phyloP scores from a whole-genome alignment of 2,888 invertebrate species.

The Tuberolachnus salignus region DNA sequence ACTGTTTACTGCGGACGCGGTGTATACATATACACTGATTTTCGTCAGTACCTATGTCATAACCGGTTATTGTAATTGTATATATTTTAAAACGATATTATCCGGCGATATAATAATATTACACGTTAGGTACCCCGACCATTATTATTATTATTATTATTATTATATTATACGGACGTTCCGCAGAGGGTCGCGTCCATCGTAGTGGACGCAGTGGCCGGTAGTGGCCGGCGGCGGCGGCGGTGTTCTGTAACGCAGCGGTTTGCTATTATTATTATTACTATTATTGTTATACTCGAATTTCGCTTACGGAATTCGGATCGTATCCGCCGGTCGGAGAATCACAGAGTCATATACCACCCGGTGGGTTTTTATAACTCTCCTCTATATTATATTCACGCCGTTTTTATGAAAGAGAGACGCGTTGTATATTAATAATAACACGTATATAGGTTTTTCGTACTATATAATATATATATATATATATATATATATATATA shows the following conservation, averaged over 20 bases:
- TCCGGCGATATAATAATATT: no score
- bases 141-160: no score
- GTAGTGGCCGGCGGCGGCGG: slow-evolving; percentile 26
- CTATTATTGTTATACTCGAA: slow-evolving; percentile 38
- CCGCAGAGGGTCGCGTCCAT: no score
- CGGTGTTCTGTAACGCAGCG: slow-evolving; percentile 9
- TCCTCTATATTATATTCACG: background rate
- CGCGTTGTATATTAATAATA: slow-evolving; percentile 26
- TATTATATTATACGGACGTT: no score
- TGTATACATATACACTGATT: no score
- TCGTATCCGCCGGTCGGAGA: slow-evolving; percentile 42
- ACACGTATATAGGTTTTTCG: no score
- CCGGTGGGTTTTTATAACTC: slow-evolving; percentile 52
- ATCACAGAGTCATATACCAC: slow-evolving; percentile 41
- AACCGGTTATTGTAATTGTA: no score
- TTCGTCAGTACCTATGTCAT: no score
- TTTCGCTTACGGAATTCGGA: slow-evolving; percentile 46
- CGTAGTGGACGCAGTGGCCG: background rate
- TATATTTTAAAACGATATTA: no score
- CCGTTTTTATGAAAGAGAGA: slow-evolving; percentile 47
- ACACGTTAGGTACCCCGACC: no score
- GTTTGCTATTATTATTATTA: background rate
- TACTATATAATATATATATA: background rate
- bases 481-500: background rate
- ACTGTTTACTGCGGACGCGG: no score